These are phyloP conservation scores for Danionella dracula DNA, from an alignment of 2,797 vertebrate species.

Conservation along the genomic window DNA sequence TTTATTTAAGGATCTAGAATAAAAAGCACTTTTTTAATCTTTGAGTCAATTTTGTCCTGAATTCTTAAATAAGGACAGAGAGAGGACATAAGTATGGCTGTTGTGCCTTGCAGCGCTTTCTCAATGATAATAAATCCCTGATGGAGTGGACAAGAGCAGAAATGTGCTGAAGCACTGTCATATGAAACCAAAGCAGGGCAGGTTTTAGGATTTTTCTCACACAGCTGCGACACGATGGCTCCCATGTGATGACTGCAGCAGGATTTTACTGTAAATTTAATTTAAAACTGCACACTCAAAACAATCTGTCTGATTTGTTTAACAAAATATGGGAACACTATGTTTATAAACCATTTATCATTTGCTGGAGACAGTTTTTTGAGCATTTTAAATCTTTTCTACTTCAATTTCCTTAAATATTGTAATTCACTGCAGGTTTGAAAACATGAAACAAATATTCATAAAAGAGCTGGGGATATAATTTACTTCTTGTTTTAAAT, in stretches of 20 bases:
- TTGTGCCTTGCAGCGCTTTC: not conserved
- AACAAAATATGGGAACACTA: no score
- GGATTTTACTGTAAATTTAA: not conserved
- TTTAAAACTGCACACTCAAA: not conserved
- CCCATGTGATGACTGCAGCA: not conserved
- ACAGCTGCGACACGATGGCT: not conserved
- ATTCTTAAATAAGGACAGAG: not conserved
- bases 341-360: no score
- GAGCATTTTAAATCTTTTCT: no score
- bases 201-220: not conserved
- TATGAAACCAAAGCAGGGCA: constrained; percentile 6
- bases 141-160: not conserved
- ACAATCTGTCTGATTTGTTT: no score
- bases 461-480: no score
- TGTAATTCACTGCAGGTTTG: no score
- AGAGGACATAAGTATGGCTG: not conserved
- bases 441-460: no score
- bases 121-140: constrained; percentile 10
- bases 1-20: no score
- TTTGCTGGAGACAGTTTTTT: no score
- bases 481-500: no score
- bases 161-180: not conserved
- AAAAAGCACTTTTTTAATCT: not conserved
- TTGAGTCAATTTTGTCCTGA: not conserved
- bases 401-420: no score